phyloP scores from a whole-genome alignment of 2,888 invertebrate genomes.

The Yponomeuta sedellus region DNA sequence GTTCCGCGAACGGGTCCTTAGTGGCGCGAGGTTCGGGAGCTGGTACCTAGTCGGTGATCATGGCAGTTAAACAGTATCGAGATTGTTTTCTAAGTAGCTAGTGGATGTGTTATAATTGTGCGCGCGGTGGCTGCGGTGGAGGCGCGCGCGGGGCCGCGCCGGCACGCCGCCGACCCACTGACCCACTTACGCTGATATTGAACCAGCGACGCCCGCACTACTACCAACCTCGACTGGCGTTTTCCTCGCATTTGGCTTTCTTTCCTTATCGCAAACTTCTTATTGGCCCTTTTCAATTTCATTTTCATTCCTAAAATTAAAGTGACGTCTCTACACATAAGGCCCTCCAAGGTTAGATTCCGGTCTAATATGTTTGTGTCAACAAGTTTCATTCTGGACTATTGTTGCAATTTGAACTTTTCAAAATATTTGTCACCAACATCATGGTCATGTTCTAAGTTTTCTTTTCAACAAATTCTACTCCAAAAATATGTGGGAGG shows the following conservation, averaged over 20 bases:
- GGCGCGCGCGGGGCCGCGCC: conserved; percentile 36
- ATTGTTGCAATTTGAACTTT: too few relatives aligned
- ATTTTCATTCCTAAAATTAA: not conserved
- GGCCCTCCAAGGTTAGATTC: too few relatives aligned
- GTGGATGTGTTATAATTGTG: conserved; percentile 29
- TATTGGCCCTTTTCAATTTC: not conserved
- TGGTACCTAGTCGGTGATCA: not conserved
- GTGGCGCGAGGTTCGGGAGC: not conserved
- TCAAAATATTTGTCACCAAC: too few relatives aligned
- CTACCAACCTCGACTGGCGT: conserved; percentile 66
- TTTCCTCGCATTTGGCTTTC: conserved; percentile 43
- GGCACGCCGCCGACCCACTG: conserved; percentile 70
- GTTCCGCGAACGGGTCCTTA: not conserved
- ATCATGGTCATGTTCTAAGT: too few relatives aligned
- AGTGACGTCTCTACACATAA: not conserved
- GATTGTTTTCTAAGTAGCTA: conserved; percentile 8
- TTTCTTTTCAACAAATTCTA: too few relatives aligned
- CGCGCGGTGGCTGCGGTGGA: conserved; percentile 37
- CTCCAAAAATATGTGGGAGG: not conserved
- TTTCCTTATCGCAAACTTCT: conserved; percentile 11
- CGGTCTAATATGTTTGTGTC: too few relatives aligned
- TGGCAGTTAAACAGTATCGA: not conserved
- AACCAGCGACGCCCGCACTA: conserved; percentile 63
- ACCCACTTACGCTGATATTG: conserved; percentile 73
- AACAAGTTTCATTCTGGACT: too few relatives aligned